Conservation (phyloP, 2,113 vertebrate genomes). For the Rhinolophus sinicus region DNA sequence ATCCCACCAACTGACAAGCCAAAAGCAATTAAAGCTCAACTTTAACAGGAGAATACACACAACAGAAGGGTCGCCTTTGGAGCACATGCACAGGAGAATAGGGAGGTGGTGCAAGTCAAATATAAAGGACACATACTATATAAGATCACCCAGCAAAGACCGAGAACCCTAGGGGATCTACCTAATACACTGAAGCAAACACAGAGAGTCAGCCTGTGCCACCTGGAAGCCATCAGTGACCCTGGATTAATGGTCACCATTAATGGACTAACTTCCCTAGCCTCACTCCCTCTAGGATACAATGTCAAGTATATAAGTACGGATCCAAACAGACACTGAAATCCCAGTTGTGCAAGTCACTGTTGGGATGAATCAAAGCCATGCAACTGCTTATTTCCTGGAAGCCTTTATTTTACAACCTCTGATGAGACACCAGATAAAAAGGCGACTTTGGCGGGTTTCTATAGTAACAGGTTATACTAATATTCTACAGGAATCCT, state of each 20-base stretch:
- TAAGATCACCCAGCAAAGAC: too few species aligned
- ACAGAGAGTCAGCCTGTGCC: too few species aligned
- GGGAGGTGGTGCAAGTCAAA: too few species aligned
- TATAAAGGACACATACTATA: too few species aligned
- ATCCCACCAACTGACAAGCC: too few species aligned
- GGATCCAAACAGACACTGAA: not conserved
- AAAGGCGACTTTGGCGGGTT: conserved; percentile 61
- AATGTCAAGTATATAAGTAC: not conserved
- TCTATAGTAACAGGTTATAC: conserved; percentile 69
- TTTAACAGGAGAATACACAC: too few species aligned
- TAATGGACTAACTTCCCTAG: not conserved
- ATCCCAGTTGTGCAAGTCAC: not conserved
- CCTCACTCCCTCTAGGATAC: not conserved
- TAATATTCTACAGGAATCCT: conserved; percentile 69
- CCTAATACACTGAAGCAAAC: too few species aligned
- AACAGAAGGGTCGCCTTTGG: too few species aligned
- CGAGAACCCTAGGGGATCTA: too few species aligned
- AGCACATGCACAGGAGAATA: too few species aligned
- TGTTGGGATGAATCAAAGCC: not conserved
- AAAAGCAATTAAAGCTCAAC: too few species aligned
- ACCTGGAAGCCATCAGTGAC: fast-evolving
- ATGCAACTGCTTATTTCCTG: conserved; percentile 41
- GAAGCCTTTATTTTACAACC: conserved; percentile 67
- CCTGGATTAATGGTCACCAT: not conserved
- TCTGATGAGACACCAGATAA: conserved; percentile 62